phyloP scores from a whole-genome alignment of 2,113 vertebrate genomes.

The Chaetodon trifascialis region DNA sequence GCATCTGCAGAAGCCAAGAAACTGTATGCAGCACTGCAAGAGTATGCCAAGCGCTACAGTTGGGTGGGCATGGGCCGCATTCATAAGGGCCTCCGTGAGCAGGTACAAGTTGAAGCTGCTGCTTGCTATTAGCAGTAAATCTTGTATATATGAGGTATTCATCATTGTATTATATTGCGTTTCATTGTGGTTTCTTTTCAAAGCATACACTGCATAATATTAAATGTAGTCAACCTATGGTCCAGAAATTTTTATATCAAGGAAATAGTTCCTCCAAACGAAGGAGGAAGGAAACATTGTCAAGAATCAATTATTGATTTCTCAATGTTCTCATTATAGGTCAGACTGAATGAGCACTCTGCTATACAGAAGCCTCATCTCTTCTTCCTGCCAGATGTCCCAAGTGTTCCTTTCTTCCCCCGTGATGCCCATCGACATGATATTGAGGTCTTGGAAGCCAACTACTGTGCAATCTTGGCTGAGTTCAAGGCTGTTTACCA shows the following conservation, averaged over 20 bases:
- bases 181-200: not conserved
- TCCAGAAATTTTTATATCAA: not conserved
- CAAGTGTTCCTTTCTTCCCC: slow-evolving; percentile 89
- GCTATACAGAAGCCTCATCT: slow-evolving; percentile 90
- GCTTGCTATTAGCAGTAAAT: not conserved
- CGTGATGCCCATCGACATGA: slow-evolving; percentile 92
- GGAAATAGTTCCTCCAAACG: not conserved
- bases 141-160: not conserved
- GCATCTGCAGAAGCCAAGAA: slow-evolving; percentile 84
- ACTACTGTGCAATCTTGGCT: slow-evolving; percentile 85
- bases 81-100: slow-evolving; percentile 86
- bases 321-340: slow-evolving; percentile 56
- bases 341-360: slow-evolving; percentile 78
- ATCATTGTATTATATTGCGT: not conserved
- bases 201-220: not conserved
- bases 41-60: slow-evolving; percentile 91
- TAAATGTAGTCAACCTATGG: not conserved
- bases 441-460: slow-evolving; percentile 89
- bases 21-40: slow-evolving; percentile 87
- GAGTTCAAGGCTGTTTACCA: slow-evolving; percentile 89
- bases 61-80: slow-evolving; percentile 92
- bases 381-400: slow-evolving; percentile 90
- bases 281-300: not conserved
- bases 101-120: slow-evolving; percentile 65
- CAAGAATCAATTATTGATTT: slow-evolving; percentile 3